A percentile compares a stretch with the other conserved stretches of the same genome.
These are phyloP conservation scores for Orthosia gracilis DNA, from an alignment of 2,888 invertebrate species.

Conservation along the genomic window DNA sequence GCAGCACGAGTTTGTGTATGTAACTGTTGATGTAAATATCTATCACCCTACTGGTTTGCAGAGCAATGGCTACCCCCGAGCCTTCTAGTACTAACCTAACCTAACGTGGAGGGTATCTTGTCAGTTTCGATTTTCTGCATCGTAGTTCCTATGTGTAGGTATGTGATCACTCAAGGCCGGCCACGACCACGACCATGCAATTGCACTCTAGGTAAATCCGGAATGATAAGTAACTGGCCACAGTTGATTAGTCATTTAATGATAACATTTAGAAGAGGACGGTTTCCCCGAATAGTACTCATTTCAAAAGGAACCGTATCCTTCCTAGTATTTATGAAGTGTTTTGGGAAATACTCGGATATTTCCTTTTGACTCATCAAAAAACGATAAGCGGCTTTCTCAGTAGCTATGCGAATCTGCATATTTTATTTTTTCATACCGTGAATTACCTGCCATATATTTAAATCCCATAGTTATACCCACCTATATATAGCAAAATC, in stretches of 20 bases:
- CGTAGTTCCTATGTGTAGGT: not conserved
- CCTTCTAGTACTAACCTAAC: not conserved
- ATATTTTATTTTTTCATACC: not conserved
- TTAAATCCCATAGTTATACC: too few relatives aligned
- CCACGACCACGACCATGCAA: too few relatives aligned
- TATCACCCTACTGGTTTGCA: not conserved
- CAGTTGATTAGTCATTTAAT: conserved; percentile 12
- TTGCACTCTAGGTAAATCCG: not conserved
- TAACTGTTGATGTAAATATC: not conserved
- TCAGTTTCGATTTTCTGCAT: not conserved
- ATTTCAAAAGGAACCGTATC: not conserved
- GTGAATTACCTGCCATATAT: not conserved
- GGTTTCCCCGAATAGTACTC: not conserved
- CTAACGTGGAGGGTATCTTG: not conserved
- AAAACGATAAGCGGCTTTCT: too few relatives aligned
- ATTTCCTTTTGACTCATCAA: not conserved
- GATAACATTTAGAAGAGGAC: not conserved
- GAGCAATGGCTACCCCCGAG: not conserved
- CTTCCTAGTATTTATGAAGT: not conserved
- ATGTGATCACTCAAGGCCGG: not conserved
- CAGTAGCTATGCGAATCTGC: too few relatives aligned
- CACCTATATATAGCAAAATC: not conserved
- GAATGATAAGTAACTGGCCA: conserved; percentile 2
- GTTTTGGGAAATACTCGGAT: not conserved
- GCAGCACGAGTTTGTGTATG: not conserved